Percentiles rank a stretch among this genome's conserved stretches.
Evolutionary conservation across 2,888 invertebrate genomes (phyloP).

Genomic region (Leucophenga montana): DNA sequence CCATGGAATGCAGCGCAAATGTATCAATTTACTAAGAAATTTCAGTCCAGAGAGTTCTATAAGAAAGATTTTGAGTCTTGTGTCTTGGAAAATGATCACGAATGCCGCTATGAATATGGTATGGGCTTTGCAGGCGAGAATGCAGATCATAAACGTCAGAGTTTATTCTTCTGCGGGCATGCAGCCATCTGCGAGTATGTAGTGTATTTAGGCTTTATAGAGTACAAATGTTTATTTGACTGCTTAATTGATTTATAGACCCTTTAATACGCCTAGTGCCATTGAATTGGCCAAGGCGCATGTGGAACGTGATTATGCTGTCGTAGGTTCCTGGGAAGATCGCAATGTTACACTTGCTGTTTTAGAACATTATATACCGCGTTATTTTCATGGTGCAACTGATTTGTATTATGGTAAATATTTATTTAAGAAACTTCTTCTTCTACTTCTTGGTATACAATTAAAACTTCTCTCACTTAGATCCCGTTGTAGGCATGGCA

Average conservation of each 20-base stretch:
- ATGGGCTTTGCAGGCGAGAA: conserved; percentile 83
- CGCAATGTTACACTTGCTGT: conserved; percentile 86
- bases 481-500: conserved; percentile 39
- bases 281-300: conserved; percentile 86
- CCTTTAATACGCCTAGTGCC: conserved; percentile 86
- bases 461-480: conserved; percentile 19
- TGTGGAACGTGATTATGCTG: conserved; percentile 87
- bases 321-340: conserved; percentile 89
- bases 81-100: conserved; percentile 83
- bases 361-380: conserved; percentile 83
- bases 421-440: background rate
- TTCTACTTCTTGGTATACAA: background rate
- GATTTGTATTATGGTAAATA: conserved; percentile 83
- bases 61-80: conserved; percentile 90
- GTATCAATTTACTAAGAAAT: conserved; percentile 46
- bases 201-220: background rate
- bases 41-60: conserved; percentile 75
- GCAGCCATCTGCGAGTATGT: conserved; percentile 83
- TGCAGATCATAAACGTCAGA: conserved; percentile 86
- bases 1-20: conserved; percentile 77
- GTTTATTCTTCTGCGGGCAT: conserved; percentile 91
- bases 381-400: conserved; percentile 84
- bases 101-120: conserved; percentile 85
- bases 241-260: conserved; percentile 75
- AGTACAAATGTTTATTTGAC: background rate